Base-by-base conservation (phyloP, 2,888 invertebrate species). In the Athalia circularis region DNA sequence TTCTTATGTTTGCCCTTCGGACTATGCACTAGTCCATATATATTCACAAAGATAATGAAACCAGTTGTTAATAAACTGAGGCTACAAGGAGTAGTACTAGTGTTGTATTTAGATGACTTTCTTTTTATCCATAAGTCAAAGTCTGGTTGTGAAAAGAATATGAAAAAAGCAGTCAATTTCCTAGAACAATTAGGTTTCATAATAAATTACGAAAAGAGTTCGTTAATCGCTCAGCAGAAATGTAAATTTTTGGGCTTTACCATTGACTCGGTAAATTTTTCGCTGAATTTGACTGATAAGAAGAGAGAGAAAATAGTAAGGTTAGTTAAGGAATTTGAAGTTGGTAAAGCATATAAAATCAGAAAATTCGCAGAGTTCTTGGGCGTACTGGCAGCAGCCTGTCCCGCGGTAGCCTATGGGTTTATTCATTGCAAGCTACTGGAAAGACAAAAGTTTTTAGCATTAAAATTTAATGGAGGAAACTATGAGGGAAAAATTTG, bases 51-150 rank as follows among this genome's bases (percentile, higher is more conserved):
- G 79, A 47, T 83, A 61, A 70, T 82, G 52, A 84, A 83, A 65
- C 81, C 82, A 0, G 77, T 84, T 15, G 72, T 80, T 61, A 47
- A 74, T 7, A 61, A 79, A 67, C 57, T 77, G 52, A 77, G 80
- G 72, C 0, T 62, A 5, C 5, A 29, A 29, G 77, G 79, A 15
- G 79, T 80, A 5, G 8, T 77, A 0, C 64, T 67, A 0, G 67
- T 82, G 1, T 57, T 83, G 13, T 82, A 83, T 47, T 47, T 82
- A 2, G 82, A 85, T 59, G 83, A 83, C 77, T 75, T 85, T 72
- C 61, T 82, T 1, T 80, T 80, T 15, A 79, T 83, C 0, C 50
- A 47, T 0, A 77, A 72, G 5, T 78, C 77, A 0, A 65, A 61
- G 11, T 43, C 3, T 5, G 9, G 0, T 0, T 83, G 82, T 59